Evolutionary conservation across 2,113 vertebrate species (phyloP).

Genomic region (Atlantisia rogersi): DNA sequence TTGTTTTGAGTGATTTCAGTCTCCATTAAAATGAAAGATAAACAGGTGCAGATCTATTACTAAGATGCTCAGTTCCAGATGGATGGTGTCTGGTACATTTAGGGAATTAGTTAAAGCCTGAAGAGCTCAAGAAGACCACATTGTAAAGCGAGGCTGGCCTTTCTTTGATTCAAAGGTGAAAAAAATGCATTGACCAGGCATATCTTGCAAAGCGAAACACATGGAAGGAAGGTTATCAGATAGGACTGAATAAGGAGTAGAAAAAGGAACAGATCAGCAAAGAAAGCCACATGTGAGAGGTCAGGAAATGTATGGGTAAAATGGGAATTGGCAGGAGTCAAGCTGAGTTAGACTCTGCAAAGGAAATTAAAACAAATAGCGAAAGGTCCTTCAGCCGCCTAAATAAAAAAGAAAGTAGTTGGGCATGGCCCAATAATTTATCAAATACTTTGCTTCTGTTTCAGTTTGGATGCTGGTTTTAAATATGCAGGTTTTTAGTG

Average conservation of each 20-base stretch:
- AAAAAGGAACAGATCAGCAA: not conserved
- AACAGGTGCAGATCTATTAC: not conserved
- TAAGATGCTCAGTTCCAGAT: not conserved
- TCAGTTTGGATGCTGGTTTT: not conserved
- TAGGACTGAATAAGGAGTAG: not conserved
- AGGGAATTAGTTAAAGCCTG: not conserved
- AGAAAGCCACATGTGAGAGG: not conserved
- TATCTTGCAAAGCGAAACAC: not conserved
- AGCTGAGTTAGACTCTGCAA: not conserved
- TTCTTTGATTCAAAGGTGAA: not conserved
- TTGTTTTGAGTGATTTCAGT: not conserved
- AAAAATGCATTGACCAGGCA: not conserved
- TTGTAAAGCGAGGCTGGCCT: not conserved
- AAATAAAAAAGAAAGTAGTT: not conserved
- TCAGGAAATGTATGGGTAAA: not conserved
- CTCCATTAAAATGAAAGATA: slow-evolving; percentile 26
- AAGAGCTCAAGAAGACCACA: not conserved
- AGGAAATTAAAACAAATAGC: slow-evolving; percentile 1
- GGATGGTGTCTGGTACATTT: not conserved
- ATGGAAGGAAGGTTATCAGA: not conserved
- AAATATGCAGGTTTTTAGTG: not conserved
- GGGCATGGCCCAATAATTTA: not conserved
- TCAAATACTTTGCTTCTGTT: not conserved
- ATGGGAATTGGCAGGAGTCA: not conserved
- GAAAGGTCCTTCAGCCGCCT: not conserved